A percentile compares a stretch with the other conserved stretches of the same genome.
Evolutionary conservation across 2,888 invertebrate genomes (phyloP).

Genomic region (Pediacus dermestoides): DNA sequence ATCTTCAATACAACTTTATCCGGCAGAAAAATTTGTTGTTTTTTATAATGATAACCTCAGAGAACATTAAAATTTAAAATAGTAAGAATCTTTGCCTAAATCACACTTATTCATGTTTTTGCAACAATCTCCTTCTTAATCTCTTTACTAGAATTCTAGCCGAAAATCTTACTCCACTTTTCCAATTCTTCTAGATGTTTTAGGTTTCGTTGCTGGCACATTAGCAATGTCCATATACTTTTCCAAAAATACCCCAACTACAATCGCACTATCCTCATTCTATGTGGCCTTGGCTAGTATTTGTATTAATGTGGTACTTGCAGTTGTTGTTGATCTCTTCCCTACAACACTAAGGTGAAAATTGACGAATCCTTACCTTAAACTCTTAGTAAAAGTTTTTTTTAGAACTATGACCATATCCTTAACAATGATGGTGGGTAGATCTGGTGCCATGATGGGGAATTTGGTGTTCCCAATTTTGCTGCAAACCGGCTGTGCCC

Average conservation of each 20-base stretch:
- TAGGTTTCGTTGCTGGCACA: constrained; percentile 24
- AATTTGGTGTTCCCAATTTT: constrained; percentile 69
- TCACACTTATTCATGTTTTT: too few species aligned
- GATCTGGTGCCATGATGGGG: constrained; percentile 67
- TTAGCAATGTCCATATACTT: constrained; percentile 28
- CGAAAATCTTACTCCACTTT: too few species aligned
- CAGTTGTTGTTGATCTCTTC: constrained; percentile 63
- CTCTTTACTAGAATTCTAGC: not conserved
- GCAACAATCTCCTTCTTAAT: not conserved
- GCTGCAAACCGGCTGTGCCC: constrained; percentile 64
- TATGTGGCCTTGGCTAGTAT: constrained; percentile 57
- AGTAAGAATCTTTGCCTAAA: too few species aligned
- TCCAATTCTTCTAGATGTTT: constrained; percentile 25
- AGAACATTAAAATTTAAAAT: too few species aligned
- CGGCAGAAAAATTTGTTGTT: too few species aligned
- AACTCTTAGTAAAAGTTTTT: constrained; percentile 21
- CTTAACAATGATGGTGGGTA: constrained; percentile 66
- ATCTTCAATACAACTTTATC: too few species aligned
- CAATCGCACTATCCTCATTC: constrained; percentile 49
- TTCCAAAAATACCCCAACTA: constrained; percentile 50
- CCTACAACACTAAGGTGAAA: constrained; percentile 62
- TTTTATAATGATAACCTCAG: too few species aligned
- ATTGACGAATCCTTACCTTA: not conserved
- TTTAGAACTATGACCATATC: constrained; percentile 70
- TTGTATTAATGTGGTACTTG: constrained; percentile 58